Base-by-base conservation (phyloP, 2,113 vertebrate species). In the Tachysurus vachellii region DNA sequence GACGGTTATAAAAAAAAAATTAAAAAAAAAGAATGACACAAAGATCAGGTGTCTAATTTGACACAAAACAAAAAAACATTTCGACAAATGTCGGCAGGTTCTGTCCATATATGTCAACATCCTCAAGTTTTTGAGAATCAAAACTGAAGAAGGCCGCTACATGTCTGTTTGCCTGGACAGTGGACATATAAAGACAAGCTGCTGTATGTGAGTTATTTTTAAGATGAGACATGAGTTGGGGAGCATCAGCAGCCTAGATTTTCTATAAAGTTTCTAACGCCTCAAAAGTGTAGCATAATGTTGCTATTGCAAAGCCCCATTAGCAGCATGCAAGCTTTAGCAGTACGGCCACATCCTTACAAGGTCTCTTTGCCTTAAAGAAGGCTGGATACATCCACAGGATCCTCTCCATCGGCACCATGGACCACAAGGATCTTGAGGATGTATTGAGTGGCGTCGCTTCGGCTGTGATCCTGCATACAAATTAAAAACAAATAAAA, bases 341-440 rank as follows among this genome's bases (percentile, higher is more conserved):
- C 82, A 85, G 50, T 61, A 79, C 21, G 81, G 87, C 57, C 17
- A 9, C 84, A 86, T 86, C 75, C 85, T 21, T 68, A 68, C 82
- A 88, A 84, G 62, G 87, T 85, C 84, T 88, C 85, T 80, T 80
- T 66, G 68, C 85, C 87, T 85, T 90, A 87, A 70, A 80, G 62
- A 87, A 84, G 71, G 73, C 84, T 87, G 64, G 73, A 89, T 47
- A 87, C 79, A 59, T 81, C 10, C 54, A 81, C 79, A 61, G 54
- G 28, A 26, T 26, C 23, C 23, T 62, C 61, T 62, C 61, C 88
- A 86, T 79, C 89, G 80, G 80, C 80, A 77, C 68, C 47, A 86
- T 83, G 86, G 83, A 88, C 47, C 12, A 90, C 81, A 84, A 86
- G 80, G 56, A 86, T 86, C 80, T 90, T 84, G 50, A 88, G 84